phyloP scores from a whole-genome alignment of 2,888 invertebrate species.

The Hyposoter dolosus region DNA sequence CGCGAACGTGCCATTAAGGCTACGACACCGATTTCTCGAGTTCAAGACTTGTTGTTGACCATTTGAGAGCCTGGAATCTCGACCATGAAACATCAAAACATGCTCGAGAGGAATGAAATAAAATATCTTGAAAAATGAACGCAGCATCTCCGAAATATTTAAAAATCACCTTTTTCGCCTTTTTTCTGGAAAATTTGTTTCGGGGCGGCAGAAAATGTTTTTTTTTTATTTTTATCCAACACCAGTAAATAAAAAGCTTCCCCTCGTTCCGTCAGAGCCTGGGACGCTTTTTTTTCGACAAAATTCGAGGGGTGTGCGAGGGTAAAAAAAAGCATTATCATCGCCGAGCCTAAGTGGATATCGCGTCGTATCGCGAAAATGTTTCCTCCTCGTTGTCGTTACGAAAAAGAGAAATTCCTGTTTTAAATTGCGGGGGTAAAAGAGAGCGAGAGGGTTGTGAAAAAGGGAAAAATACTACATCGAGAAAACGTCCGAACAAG shows the following conservation, averaged over 20 bases:
- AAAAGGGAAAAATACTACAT: slow-evolving; percentile 48
- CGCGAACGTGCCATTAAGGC: slow-evolving; percentile 25
- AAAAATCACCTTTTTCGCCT: slow-evolving; percentile 15
- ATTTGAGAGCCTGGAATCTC: slow-evolving; percentile 10
- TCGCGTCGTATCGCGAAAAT: slow-evolving; percentile 72
- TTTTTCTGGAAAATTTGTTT: background rate
- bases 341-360: slow-evolving; percentile 71
- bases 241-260: slow-evolving; percentile 11
- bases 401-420: slow-evolving; percentile 46
- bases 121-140: background rate
- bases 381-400: slow-evolving; percentile 64
- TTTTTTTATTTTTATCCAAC: slow-evolving; percentile 18
- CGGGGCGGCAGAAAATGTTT: background rate
- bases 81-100: slow-evolving; percentile 48
- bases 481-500: slow-evolving; percentile 61
- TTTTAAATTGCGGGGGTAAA: slow-evolving; percentile 5
- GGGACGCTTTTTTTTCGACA: slow-evolving; percentile 51
- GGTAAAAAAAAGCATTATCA: slow-evolving; percentile 68
- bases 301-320: slow-evolving; percentile 54
- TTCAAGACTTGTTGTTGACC: slow-evolving; percentile 3
- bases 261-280: slow-evolving; percentile 14
- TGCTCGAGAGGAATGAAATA: slow-evolving; percentile 26
- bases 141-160: background rate
- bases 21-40: slow-evolving; percentile 49
- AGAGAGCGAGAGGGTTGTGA: slow-evolving; percentile 17